phyloP scores from a whole-genome alignment of 2,888 invertebrate species.

The Geotrupes spiniger region DNA sequence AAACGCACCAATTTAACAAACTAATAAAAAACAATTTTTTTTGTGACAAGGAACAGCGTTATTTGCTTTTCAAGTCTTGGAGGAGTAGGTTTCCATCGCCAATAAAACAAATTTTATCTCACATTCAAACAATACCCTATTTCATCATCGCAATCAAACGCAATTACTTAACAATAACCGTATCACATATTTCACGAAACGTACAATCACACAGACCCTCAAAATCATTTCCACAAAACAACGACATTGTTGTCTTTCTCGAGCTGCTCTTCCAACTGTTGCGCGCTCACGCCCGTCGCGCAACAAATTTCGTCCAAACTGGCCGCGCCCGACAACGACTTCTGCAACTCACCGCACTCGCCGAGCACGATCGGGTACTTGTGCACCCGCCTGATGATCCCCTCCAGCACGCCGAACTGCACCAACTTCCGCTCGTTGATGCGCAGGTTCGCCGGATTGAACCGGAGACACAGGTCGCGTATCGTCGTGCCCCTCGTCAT shows the following conservation, averaged over 20 bases:
- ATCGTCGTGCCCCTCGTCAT: conserved; percentile 71
- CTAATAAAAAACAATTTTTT: too few species aligned
- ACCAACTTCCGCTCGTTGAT: conserved; percentile 81
- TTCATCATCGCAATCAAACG: too few species aligned
- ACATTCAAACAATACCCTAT: too few species aligned
- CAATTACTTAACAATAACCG: too few species aligned
- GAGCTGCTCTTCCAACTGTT: conserved; percentile 75
- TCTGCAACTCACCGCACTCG: conserved; percentile 51
- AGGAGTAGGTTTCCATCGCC: too few species aligned
- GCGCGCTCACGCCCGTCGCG: conserved; percentile 70
- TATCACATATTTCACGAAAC: too few species aligned
- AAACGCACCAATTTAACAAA: too few species aligned
- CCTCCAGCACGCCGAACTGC: conserved; percentile 84
- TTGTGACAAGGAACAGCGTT: too few species aligned
- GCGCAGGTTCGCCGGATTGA: conserved; percentile 69
- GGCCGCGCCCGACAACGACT: conserved; percentile 75
- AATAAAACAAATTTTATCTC: too few species aligned
- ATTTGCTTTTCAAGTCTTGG: too few species aligned
- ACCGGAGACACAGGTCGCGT: conserved; percentile 65
- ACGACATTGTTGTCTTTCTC: conserved; percentile 81
- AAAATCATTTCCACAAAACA: conserved; percentile 71
- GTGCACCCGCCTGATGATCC: conserved; percentile 76
- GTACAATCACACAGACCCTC: too few species aligned
- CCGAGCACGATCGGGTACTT: conserved; percentile 54
- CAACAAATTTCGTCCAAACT: conserved; percentile 91